These are phyloP conservation scores for Apis florea DNA, from an alignment of 1,140 invertebrate species.

Conservation along the genomic window DNA sequence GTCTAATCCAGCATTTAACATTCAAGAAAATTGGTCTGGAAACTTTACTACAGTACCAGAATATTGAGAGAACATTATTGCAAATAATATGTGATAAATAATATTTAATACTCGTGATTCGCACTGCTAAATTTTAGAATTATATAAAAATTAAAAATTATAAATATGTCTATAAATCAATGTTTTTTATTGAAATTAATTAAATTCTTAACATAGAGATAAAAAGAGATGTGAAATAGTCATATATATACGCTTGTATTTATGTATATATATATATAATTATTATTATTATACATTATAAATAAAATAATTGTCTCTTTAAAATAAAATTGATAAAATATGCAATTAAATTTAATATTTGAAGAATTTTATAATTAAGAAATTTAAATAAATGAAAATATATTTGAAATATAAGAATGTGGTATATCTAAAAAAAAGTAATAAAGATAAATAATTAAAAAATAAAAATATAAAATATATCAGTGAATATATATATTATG, in stretches of 20 bases:
- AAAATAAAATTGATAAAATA: not conserved
- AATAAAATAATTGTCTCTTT: not conserved
- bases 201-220: not conserved
- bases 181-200: not conserved
- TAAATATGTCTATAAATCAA: not conserved
- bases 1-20: conserved; percentile 74
- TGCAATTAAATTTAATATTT: not conserved
- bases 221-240: not conserved
- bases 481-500: not conserved
- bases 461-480: not conserved
- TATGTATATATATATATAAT: not conserved
- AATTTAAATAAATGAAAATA: not conserved
- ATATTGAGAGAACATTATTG: conserved; percentile 4
- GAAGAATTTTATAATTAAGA: too few relatives aligned
- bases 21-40: conserved; percentile 69
- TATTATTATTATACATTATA: not conserved
- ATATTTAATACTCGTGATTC: conserved; percentile 2
- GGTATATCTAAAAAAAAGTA: not conserved
- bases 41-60: conserved; percentile 42
- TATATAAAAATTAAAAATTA: conserved; percentile 17
- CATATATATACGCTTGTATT: not conserved
- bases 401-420: not conserved
- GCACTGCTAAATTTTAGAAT: not conserved
- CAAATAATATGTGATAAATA: not conserved
- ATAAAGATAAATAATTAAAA: not conserved